These are phyloP conservation scores for Cylloceria caligata DNA, from an alignment of 2,888 invertebrate genomes.

Conservation along the genomic window DNA sequence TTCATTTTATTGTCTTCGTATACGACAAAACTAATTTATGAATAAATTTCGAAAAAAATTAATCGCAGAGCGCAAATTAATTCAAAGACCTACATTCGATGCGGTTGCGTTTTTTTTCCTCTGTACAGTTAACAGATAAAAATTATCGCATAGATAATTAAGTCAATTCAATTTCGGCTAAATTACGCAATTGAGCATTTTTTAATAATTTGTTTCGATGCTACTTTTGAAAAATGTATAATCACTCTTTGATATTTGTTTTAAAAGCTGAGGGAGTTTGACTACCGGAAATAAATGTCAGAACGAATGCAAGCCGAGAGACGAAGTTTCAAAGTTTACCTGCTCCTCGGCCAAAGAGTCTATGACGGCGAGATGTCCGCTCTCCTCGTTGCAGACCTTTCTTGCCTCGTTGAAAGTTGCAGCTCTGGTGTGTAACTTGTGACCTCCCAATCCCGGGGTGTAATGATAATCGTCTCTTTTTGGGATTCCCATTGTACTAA, in stretches of 20 bases:
- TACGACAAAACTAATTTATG: too few species aligned
- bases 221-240: too few species aligned
- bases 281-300: neutral
- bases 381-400: conserved; percentile 79
- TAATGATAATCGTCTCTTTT: conserved; percentile 78
- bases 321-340: conserved; percentile 60
- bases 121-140: too few species aligned
- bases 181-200: neutral
- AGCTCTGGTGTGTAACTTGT: conserved; percentile 79
- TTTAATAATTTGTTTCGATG: neutral
- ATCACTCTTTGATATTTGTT: neutral
- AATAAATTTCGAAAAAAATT: too few species aligned
- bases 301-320: neutral
- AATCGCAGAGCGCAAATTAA: too few species aligned
- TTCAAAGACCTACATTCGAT: too few species aligned
- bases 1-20: neutral
- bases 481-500: conserved; percentile 66
- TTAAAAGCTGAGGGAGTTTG: neutral
- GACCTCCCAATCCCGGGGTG: conserved; percentile 76
- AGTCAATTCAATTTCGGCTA: neutral
- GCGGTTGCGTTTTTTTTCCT: too few species aligned
- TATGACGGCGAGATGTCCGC: conserved; percentile 77
- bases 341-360: conserved; percentile 71
- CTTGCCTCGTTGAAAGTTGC: conserved; percentile 78
- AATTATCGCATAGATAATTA: too few species aligned